Evolutionary conservation across 1,140 invertebrate species (phyloP), one percentile per base, ranked within the genome.

Genomic region (Papilio machaon): DNA sequence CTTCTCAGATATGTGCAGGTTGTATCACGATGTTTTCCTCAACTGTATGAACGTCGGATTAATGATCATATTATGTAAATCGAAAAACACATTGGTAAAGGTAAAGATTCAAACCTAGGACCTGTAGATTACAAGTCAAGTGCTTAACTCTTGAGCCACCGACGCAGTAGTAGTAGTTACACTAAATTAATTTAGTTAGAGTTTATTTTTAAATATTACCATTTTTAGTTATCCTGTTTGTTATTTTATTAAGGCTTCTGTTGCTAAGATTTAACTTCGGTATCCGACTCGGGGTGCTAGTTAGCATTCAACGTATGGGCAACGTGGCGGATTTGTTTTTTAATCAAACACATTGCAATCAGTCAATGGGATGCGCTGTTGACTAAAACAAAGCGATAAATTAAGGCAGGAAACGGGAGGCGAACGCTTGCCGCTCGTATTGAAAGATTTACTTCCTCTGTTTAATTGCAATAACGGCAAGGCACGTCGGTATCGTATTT

Each of bases 401-500:
- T 94, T 93, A 93, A 91, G 86, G 88, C 89, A 89, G 89, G 86
- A 93, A 93, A 88, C 89, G 89, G 91, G 86, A 93, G 89, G 90
- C 89, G 90, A 93, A 91, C 88, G 91, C 82, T 90, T 86, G 87
- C 86, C 83, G 92, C 91, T 93, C 91, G 92, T 94, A 94, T 94
- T 93, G 93, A 94, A 94, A 94, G 93, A 94, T 94, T 94, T 94
- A 94, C 93, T 94, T 94, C 92, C 93, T 93, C 91, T 93, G 92
- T 94, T 94, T 94, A 94, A 94, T 94, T 94, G 93, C 93, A 94
- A 94, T 94, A 94, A 94, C 93, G 92, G 91, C 93, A 93, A 92
- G 92, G 93, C 93, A 94, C 93, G 92, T 94, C 92, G 91, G 91
- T 94, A 94, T 94, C 93, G 93, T 94, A 94, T 94, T 94, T 94